Evolutionary conservation across 2,797 vertebrate species (phyloP), one percentile per base, ranked within the genome.

Genomic region (Ctenochaetus hawaiiensis): DNA sequence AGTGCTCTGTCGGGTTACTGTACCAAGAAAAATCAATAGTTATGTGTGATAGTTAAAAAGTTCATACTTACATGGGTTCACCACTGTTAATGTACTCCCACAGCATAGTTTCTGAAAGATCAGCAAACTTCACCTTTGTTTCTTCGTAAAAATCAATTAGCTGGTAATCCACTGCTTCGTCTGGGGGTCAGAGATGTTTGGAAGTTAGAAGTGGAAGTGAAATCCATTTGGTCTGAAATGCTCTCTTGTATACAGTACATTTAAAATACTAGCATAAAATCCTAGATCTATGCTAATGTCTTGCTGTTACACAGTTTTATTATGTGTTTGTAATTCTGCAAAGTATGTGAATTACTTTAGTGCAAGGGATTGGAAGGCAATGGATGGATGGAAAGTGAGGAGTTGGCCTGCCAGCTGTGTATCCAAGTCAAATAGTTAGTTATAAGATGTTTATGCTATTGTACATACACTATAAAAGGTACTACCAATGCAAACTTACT

Each of bases 61-160:
- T n/a, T 63, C 16, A 10, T 74, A 96, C 97, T 96, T 93, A 99
- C 98, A 99, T 97, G 69, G 98, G 97, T 87, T 99, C 98, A 67
- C 98, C 98, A 0, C 97, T 99, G 75, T 98, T 93, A 81, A 99
- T 96, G 85, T 99, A 99, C 2, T 99, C 97, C 98, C 97, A 97
- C 0, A 99, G 93, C 85, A 99, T 95, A 56, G 96, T 96, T 86
- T 99, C 97, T 0, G 98, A 99, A 37, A 99, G 94, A 56, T 96
- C 95, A 16, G 98, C 96, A 96, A 99, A 99, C 87, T 95, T 97
- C 72, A 99, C 97, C 87, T 94, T 96, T 10, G 98, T 99, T 91
- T 99, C 98, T 94, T 99, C 98, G n/a, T 96, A 95, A 94, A 99
- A 99, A 59, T 95, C 93, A 0, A 92, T 89, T 22, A 96, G 60